Evolutionary conservation across 2,888 invertebrate genomes (phyloP).

Genomic region (Cactoblastis cactorum): DNA sequence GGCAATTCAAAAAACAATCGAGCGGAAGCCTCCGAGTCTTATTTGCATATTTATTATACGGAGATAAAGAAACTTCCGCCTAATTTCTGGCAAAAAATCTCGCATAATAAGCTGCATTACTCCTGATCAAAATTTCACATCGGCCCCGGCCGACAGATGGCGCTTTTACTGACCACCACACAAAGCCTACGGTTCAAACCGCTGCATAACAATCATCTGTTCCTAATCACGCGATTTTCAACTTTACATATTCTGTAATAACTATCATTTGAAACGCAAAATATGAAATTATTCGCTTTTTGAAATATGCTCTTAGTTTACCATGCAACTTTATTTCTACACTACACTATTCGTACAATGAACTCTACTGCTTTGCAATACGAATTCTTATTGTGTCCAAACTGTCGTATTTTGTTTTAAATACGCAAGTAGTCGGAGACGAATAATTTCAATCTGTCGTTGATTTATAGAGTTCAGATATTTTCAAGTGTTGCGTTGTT

Average conservation of each 20-base stretch:
- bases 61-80: conserved; percentile 1
- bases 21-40: not conserved
- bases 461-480: conserved; percentile 42
- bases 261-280: conserved; percentile 17
- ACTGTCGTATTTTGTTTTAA: conserved; percentile 32
- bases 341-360: conserved; percentile 30
- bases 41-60: conserved; percentile 6
- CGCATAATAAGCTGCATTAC: conserved; percentile 60
- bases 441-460: conserved; percentile 47
- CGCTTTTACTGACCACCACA: conserved; percentile 69
- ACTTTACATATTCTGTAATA: conserved; percentile 28
- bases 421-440: conserved; percentile 48
- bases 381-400: conserved; percentile 17
- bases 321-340: conserved; percentile 42
- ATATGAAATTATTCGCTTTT: conserved; percentile 34
- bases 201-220: conserved; percentile 24
- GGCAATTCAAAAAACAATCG: not conserved
- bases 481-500: conserved; percentile 13
- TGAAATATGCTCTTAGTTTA: conserved; percentile 68
- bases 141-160: conserved; percentile 66
- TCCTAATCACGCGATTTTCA: conserved; percentile 19
- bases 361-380: conserved; percentile 35
- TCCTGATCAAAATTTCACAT: conserved; percentile 63
- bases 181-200: conserved; percentile 58
- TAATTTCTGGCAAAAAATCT: conserved; percentile 23